phyloP scores from a whole-genome alignment of 1,140 invertebrate genomes.

The Cydia strobilella region DNA sequence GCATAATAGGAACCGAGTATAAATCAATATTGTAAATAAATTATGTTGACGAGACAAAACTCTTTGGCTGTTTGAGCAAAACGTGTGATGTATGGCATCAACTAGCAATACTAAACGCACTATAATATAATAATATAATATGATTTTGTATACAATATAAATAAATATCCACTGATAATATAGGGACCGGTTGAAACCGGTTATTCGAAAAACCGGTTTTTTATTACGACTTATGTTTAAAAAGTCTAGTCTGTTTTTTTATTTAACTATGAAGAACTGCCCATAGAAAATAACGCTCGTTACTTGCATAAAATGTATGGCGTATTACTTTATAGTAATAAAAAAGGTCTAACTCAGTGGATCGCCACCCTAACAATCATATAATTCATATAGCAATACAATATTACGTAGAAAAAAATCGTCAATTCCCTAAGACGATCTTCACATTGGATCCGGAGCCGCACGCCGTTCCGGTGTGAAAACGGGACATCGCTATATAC shows the following conservation, averaged over 20 bases:
- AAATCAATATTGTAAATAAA: conserved; percentile 37
- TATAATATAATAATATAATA: conserved; percentile 36
- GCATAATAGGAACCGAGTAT: conserved; percentile 1
- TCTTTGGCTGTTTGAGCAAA: conserved; percentile 78
- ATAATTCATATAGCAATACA: conserved; percentile 23
- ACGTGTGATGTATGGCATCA: conserved; percentile 66
- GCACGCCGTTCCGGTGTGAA: too few species aligned
- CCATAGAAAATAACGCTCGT: too few species aligned
- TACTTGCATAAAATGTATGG: too few species aligned
- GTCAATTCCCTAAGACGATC: conserved; percentile 64
- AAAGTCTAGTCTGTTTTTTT: too few species aligned
- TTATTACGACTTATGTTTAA: too few species aligned
- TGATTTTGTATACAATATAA: conserved; percentile 16
- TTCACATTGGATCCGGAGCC: too few species aligned
- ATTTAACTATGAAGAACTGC: too few species aligned
- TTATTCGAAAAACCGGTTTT: too few species aligned
- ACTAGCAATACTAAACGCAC: conserved; percentile 66
- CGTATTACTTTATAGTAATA: too few species aligned
- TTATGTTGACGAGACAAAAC: conserved; percentile 46
- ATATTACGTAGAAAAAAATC: conserved; percentile 31
- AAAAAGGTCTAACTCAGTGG: neutral
- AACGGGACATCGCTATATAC: too few species aligned
- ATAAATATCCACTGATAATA: conserved; percentile 17
- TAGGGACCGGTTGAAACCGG: too few species aligned
- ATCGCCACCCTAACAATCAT: conserved; percentile 9